A percentile compares a stretch with the other conserved stretches of the same genome.
Evolutionary conservation across 2,113 vertebrate genomes (phyloP).

Genomic region (Cichladusa arquata): DNA sequence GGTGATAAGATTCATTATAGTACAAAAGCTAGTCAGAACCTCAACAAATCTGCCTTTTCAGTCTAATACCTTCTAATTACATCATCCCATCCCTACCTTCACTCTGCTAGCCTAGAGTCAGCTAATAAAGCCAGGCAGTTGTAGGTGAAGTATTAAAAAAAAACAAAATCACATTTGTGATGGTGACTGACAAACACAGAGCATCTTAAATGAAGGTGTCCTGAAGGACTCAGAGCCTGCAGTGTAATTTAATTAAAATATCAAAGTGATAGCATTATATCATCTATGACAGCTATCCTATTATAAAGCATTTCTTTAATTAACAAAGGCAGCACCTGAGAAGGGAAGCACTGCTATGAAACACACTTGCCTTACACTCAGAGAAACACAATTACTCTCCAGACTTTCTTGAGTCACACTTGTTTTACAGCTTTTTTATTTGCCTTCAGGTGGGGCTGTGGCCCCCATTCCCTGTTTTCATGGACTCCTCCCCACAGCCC

Average conservation of each 20-base stretch:
- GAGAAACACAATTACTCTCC: not conserved
- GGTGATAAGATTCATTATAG: not conserved
- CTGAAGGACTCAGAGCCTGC: constrained; percentile 70
- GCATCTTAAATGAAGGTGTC: constrained; percentile 63
- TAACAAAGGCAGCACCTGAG: constrained; percentile 7
- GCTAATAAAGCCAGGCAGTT: constrained; percentile 28
- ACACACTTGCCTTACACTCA: not conserved
- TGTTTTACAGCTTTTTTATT: not conserved
- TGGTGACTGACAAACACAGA: constrained; percentile 67
- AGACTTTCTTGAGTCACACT: not conserved
- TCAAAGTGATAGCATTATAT: constrained; percentile 70
- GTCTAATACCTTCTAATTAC: not conserved
- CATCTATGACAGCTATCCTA: constrained; percentile 70
- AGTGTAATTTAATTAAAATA: constrained; percentile 73
- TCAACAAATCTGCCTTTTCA: not conserved
- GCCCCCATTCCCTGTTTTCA: rapidly evolving
- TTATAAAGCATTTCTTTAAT: constrained; percentile 64
- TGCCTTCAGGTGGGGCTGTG: not conserved
- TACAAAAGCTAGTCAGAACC: not conserved
- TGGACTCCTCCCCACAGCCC: not conserved
- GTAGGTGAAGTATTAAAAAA: constrained; percentile 3
- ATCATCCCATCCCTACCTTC: not conserved
- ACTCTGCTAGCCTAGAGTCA: not conserved
- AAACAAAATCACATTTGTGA: not conserved
- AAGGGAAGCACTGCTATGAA: not conserved